Evolutionary conservation across 2,797 vertebrate genomes (phyloP), one percentile per base, ranked within the genome.

Genomic region (Sebastes nivosus): DNA sequence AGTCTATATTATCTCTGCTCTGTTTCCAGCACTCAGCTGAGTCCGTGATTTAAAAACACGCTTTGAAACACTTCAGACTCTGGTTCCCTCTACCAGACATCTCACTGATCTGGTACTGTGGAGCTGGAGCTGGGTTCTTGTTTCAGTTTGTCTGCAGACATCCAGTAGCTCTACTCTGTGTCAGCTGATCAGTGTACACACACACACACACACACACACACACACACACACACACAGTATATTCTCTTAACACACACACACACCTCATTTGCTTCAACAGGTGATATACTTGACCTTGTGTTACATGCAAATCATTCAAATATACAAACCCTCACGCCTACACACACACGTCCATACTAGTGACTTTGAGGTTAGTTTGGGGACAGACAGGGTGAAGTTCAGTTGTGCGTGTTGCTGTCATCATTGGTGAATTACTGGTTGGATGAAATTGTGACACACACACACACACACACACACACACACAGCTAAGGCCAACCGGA

Each of bases 401-500:
- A 60, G 30, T 55, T 4, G 8, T 3, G 32, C 4, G 2, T 50
- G 24, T 42, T 42, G 22, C n/a, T 72, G 22, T n/a, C 22, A 0
- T 32, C 42, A 27, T 42, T 32, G 32, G 57, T 77, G 42, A 46
- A 46, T 46, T 46, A 46, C 42, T 46, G 42, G 42, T 46, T 46
- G 42, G 42, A 46, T 46, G 42, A 46, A 69, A 69, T 36, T 1
- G 10, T 58, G 34, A 22, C 59, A 7, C 80, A 59, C 25, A 13
- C 20, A 38, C 59, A 22, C 59, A 7, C 80, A 60, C 61, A 32
- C 32, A 34, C 18, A 50, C 46, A 42, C 27, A 20, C 30, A 38
- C 50, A 29, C 13, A 54, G 42, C 59, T 57, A 29, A 58, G 25
- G 67, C 72, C 52, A 25, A 86, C 79, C 69, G 72, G 83, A 92